Evolutionary conservation across 1,140 invertebrate species (phyloP).

Genomic region (Rhagoletis pomonella): DNA sequence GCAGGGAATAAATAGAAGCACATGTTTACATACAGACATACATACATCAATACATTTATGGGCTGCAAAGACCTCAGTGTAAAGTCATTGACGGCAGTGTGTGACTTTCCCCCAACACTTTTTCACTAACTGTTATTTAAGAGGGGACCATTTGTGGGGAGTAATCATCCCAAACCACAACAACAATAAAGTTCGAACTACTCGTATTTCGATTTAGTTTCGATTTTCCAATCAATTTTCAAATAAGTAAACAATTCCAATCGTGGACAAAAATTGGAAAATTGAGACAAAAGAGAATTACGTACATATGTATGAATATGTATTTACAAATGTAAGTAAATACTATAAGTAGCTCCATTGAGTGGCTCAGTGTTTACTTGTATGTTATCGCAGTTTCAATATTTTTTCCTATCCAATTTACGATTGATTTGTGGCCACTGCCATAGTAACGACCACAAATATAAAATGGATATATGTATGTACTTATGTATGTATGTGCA

Average conservation of each 20-base stretch:
- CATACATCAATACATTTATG: no score
- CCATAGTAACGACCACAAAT: not conserved
- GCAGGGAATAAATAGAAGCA: no score
- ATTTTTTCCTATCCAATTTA: conserved; percentile 7
- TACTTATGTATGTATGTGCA: no score
- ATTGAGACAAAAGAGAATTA: not conserved
- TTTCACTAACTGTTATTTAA: not conserved
- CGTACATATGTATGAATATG: no score
- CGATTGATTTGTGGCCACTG: conserved; percentile 32
- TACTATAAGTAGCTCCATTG: not conserved
- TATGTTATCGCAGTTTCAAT: not conserved
- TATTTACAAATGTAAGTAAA: not conserved
- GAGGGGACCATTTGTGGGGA: not conserved
- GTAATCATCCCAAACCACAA: not conserved
- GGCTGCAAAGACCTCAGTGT: no score
- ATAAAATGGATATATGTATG: not conserved
- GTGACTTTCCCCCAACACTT: not conserved
- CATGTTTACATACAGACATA: no score
- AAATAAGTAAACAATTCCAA: not conserved
- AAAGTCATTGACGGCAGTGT: not conserved
- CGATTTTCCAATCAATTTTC: conserved; percentile 18
- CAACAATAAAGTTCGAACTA: not conserved
- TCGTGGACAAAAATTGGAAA: not conserved
- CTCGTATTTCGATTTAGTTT: not conserved
- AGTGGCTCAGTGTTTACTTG: not conserved